Percentiles rank a stretch among this genome's conserved stretches.
Evolutionary conservation across 2,797 vertebrate genomes (phyloP).

Genomic region (Oreochromis mossambicus): DNA sequence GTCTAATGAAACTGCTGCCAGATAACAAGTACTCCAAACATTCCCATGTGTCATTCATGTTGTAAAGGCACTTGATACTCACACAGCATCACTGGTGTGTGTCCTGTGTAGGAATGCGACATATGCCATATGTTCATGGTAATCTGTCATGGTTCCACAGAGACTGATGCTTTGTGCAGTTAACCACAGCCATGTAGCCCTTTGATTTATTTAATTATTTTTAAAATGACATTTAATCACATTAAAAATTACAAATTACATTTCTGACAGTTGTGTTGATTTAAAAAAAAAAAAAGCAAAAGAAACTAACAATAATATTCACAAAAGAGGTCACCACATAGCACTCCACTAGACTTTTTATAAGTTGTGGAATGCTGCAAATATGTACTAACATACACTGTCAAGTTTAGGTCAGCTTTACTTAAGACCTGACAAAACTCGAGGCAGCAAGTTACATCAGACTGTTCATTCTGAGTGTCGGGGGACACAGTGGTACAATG

Average conservation of each 20-base stretch:
- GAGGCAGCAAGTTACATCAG: background rate
- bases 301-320: background rate
- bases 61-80: background rate
- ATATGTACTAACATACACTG: background rate
- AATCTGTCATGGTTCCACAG: background rate
- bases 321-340: background rate
- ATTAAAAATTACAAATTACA: background rate
- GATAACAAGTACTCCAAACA: background rate
- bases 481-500: background rate
- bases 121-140: conserved; percentile 23
- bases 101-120: conserved; percentile 8
- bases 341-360: background rate
- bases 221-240: background rate
- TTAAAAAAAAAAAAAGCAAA: background rate
- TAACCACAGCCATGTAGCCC: background rate
- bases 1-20: background rate
- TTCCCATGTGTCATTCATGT: background rate
- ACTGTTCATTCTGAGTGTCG: background rate
- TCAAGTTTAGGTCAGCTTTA: background rate
- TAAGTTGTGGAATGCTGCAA: background rate
- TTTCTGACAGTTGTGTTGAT: background rate
- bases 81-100: conserved; percentile 2
- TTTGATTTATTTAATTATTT: background rate
- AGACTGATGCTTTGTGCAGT: background rate
- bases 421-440: background rate